A percentile compares a stretch with the other conserved stretches of the same genome.
Evolutionary conservation across 2,888 invertebrate species (phyloP).

Genomic region (Acronicta psi): DNA sequence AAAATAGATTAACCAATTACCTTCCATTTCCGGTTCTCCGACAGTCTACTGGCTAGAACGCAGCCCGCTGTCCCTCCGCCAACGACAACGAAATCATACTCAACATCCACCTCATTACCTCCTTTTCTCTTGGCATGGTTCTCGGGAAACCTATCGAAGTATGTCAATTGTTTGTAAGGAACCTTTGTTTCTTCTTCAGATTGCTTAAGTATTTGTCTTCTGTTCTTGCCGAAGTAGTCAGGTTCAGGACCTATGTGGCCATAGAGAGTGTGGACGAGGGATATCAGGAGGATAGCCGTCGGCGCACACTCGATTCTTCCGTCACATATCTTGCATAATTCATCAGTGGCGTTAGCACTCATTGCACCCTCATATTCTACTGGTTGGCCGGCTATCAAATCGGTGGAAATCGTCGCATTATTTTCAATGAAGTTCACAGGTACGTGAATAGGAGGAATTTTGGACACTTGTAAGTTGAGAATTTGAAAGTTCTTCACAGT

Average conservation of each 20-base stretch:
- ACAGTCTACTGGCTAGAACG: constrained; percentile 80
- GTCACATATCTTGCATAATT: constrained; percentile 83
- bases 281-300: constrained; percentile 82
- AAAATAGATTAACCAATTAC: constrained; percentile 54
- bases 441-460: constrained; percentile 40
- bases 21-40: constrained; percentile 84
- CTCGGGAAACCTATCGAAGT: constrained; percentile 50
- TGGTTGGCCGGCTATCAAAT: constrained; percentile 30
- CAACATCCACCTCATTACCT: constrained; percentile 38
- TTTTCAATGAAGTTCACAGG: constrained; percentile 20
- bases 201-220: constrained; percentile 25
- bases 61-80: constrained; percentile 85
- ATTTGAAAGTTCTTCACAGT: constrained; percentile 3
- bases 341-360: constrained; percentile 79
- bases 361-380: constrained; percentile 77
- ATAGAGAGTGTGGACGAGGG: constrained; percentile 81
- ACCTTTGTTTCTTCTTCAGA: constrained; percentile 17
- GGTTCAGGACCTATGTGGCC: constrained; percentile 80
- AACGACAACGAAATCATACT: constrained; percentile 80
- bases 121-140: constrained; percentile 34
- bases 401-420: constrained; percentile 31
- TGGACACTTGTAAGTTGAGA: constrained; percentile 9
- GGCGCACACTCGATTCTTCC: constrained; percentile 84
- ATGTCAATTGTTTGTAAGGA: constrained; percentile 42
- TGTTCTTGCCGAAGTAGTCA: constrained; percentile 74